Conservation (phyloP, 1,140 invertebrate species). For the Bombus consobrinus region DNA sequence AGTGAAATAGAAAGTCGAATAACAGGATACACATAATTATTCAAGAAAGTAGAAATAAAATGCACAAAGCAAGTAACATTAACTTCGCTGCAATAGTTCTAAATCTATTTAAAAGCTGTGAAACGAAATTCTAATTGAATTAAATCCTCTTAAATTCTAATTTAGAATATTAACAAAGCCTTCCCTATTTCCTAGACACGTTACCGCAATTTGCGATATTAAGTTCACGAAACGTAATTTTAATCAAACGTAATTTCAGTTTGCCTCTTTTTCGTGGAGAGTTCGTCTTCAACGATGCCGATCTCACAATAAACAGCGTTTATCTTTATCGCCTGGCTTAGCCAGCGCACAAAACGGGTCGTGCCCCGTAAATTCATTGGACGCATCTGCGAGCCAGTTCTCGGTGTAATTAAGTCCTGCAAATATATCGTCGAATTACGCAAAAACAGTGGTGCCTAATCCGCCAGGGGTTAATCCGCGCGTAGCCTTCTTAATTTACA, state of each 20-base stretch:
- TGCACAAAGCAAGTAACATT: too few species aligned
- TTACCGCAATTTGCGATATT: background rate
- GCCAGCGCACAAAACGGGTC: background rate
- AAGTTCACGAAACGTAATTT: background rate
- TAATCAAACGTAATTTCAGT: background rate
- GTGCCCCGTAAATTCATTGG: conserved; percentile 40
- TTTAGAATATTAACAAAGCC: background rate
- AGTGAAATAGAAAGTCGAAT: too few species aligned
- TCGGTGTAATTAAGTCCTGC: conserved; percentile 47
- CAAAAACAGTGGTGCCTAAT: conserved; percentile 37
- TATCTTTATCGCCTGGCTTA: conserved; percentile 27
- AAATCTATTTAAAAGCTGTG: too few species aligned
- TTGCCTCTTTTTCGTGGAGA: background rate
- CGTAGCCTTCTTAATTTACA: conserved; percentile 18
- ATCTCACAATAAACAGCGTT: conserved; percentile 22
- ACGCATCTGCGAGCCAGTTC: conserved; percentile 26
- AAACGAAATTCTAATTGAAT: too few species aligned
- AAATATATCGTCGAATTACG: conserved; percentile 52
- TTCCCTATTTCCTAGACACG: background rate
- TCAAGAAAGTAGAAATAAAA: too few species aligned
- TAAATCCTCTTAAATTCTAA: too few species aligned
- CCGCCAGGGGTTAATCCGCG: conserved; percentile 17
- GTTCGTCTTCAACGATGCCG: background rate
- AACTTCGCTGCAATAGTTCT: too few species aligned
- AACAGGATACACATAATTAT: too few species aligned